Evolutionary conservation across 2,113 vertebrate genomes (phyloP).

Genomic region (Pholis gunnellus): DNA sequence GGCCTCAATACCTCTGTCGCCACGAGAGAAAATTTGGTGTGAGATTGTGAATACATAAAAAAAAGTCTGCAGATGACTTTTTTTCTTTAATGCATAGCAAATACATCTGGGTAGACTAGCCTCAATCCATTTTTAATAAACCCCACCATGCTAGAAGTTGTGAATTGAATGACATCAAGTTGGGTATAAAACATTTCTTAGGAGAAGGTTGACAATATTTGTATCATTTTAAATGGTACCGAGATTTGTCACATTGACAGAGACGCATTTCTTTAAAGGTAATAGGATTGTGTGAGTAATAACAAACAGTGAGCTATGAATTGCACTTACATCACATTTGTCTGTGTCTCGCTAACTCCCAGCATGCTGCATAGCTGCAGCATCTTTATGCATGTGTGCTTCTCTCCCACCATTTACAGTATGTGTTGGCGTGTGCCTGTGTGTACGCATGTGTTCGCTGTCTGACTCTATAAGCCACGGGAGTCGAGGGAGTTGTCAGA

Average conservation of each 20-base stretch:
- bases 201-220: constrained; percentile 1
- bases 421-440: constrained; percentile 54
- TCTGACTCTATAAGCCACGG: constrained; percentile 67
- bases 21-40: constrained; percentile 49
- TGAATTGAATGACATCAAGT: constrained; percentile 21
- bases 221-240: constrained; percentile 15
- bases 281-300: constrained; percentile 41
- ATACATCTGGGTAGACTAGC: constrained; percentile 49
- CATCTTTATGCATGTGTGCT: constrained; percentile 14
- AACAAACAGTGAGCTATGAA: constrained; percentile 27
- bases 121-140: constrained; percentile 65
- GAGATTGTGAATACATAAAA: constrained; percentile 53
- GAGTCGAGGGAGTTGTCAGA: constrained; percentile 75
- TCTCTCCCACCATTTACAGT: constrained; percentile 64
- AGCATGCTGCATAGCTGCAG: too few relatives aligned
- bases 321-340: constrained; percentile 30
- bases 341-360: constrained; percentile 18
- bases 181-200: not conserved
- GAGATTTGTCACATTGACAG: constrained; percentile 25
- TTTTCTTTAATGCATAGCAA: constrained; percentile 42
- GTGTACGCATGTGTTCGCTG: constrained; percentile 67
- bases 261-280: constrained; percentile 13
- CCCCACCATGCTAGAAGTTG: constrained; percentile 5
- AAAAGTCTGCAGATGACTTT: constrained; percentile 59
- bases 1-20: constrained; percentile 52